phyloP scores from a whole-genome alignment of 2,888 invertebrate genomes.

The Ctena decussata region DNA sequence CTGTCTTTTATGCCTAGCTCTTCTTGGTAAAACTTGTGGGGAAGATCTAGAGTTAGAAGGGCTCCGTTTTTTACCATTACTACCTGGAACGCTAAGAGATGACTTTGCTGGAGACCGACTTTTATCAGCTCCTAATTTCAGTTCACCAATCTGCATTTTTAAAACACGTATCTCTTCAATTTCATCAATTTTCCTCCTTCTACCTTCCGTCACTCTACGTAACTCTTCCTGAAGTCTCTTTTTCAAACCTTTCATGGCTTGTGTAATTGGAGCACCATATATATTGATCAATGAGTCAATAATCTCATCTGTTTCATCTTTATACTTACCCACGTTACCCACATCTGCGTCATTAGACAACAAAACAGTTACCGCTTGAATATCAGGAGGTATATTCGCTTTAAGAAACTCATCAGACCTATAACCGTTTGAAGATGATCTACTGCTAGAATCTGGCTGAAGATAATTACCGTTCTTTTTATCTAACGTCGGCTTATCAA shows the following conservation, averaged over 20 bases:
- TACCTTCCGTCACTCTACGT: conserved; percentile 86
- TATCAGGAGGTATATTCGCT: conserved; percentile 71
- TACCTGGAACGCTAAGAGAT: conserved; percentile 41
- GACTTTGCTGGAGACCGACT: conserved; percentile 52
- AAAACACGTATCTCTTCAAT: conserved; percentile 86
- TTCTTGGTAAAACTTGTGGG: conserved; percentile 74
- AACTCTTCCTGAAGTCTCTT: conserved; percentile 87
- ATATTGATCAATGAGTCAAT: conserved; percentile 83
- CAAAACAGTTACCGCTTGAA: conserved; percentile 11
- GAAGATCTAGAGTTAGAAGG: conserved; percentile 76
- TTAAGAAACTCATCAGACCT: conserved; percentile 65
- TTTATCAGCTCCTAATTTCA: conserved; percentile 76
- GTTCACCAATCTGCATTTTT: conserved; percentile 82
- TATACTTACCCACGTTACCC: conserved; percentile 66
- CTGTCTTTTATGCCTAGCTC: conserved; percentile 88
- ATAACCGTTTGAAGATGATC: conserved; percentile 44
- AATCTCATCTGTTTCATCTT: conserved; percentile 81
- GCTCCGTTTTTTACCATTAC: conserved; percentile 67
- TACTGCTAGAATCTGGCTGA: conserved; percentile 37
- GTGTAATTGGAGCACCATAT: conserved; percentile 84
- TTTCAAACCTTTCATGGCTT: conserved; percentile 85
- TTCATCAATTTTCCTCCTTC: conserved; percentile 87
- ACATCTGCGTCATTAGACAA: conserved; percentile 32
- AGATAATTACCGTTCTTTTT: conserved; percentile 73
- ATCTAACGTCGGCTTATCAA: conserved; percentile 73